Evolutionary conservation across 1,140 invertebrate species (phyloP).

Genomic region (Drosophila tristis): DNA sequence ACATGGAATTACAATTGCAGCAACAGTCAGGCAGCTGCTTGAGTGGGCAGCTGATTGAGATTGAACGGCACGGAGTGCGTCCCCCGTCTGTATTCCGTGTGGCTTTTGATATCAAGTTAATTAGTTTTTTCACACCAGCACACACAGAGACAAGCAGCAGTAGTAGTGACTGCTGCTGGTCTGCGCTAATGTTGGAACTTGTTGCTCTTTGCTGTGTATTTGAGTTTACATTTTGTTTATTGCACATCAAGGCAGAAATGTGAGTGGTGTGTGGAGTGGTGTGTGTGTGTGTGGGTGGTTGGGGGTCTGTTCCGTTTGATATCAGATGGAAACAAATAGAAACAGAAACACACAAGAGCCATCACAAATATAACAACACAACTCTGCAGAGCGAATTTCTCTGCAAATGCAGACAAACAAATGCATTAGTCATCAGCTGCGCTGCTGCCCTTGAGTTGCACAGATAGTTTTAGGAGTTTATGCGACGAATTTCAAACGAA

Average conservation of each 20-base stretch:
- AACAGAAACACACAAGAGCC: neutral
- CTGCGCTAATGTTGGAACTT: conserved; percentile 11
- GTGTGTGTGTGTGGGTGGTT: conserved; percentile 12
- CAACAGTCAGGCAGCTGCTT: conserved; percentile 43
- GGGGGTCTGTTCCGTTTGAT: conserved; percentile 17
- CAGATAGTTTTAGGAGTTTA: too few species aligned
- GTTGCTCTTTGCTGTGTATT: conserved; percentile 1
- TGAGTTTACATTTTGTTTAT: conserved; percentile 34
- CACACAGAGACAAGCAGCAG: neutral
- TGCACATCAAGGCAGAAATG: conserved; percentile 26
- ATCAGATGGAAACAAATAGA: conserved; percentile 7
- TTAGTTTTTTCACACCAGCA: conserved; percentile 34
- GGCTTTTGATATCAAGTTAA: conserved; percentile 60
- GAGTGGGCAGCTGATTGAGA: conserved; percentile 53
- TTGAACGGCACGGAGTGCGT: conserved; percentile 5
- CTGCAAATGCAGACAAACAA: too few species aligned
- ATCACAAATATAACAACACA: neutral
- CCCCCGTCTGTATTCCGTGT: conserved; percentile 10
- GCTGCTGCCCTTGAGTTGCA: too few species aligned
- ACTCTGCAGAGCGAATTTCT: too few species aligned
- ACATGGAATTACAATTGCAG: conserved; percentile 53
- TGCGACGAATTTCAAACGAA: too few species aligned
- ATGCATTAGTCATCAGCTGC: too few species aligned
- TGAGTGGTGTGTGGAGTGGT: conserved; percentile 1
- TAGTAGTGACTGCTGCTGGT: neutral